A percentile compares a stretch with the other conserved stretches of the same genome.
Evolutionary conservation across 1,140 invertebrate species (phyloP).

Genomic region (Wiebesia pumilae): DNA sequence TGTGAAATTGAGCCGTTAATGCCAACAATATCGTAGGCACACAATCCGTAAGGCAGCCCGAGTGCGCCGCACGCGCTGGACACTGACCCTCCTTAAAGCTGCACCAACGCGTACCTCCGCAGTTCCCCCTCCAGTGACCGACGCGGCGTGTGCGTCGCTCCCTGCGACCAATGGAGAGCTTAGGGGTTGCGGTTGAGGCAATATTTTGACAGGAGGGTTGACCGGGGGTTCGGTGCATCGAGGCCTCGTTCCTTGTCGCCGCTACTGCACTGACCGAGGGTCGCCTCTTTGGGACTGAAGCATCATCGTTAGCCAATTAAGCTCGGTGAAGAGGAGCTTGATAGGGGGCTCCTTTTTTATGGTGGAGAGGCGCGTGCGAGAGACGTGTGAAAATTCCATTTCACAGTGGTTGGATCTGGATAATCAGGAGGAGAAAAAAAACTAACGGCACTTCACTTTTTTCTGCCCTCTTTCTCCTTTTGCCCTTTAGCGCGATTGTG

Average conservation of each 20-base stretch:
- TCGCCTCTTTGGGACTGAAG: neutral
- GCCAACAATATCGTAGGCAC: conserved; percentile 49
- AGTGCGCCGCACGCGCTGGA: conserved; percentile 50
- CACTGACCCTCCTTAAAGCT: conserved; percentile 58
- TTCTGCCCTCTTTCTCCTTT: conserved; percentile 48
- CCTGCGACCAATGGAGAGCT: neutral
- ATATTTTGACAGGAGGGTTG: conserved; percentile 65
- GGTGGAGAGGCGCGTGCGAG: neutral
- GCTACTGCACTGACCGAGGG: conserved; percentile 14
- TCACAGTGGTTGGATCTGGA: neutral
- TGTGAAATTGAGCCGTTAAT: conserved; percentile 70
- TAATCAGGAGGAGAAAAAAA: conserved; percentile 40
- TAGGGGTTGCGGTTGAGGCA: conserved; percentile 51
- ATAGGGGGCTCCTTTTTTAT: neutral
- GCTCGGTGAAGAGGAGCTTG: neutral
- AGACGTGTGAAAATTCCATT: conserved; percentile 26
- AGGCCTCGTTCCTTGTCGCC: too few species aligned
- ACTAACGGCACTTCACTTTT: conserved; percentile 31
- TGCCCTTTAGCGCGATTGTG: conserved; percentile 52
- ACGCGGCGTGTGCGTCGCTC: neutral
- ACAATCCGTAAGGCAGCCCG: conserved; percentile 8
- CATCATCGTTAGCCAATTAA: conserved; percentile 8
- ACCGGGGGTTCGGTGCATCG: neutral
- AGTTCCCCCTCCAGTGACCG: conserved; percentile 23
- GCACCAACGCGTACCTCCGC: conserved; percentile 13